These are phyloP conservation scores for Papilio glaucus DNA, from an alignment of 1,140 invertebrate genomes.

Conservation along the genomic window DNA sequence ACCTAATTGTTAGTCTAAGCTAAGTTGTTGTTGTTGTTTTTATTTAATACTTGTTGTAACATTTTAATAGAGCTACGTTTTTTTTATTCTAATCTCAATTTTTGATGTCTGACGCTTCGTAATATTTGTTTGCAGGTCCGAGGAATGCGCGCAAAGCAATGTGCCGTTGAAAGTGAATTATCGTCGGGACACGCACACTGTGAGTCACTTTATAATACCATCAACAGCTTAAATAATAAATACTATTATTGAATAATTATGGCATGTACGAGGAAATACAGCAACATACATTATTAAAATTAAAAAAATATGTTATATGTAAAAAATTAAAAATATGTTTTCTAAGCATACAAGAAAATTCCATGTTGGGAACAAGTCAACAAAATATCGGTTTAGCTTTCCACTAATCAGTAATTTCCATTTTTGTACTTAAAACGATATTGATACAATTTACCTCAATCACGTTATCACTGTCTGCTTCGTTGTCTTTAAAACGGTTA, in stretches of 20 bases:
- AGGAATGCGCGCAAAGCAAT: constrained; percentile 40
- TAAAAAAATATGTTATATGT: background rate
- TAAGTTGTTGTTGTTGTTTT: background rate
- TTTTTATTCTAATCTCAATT: no score
- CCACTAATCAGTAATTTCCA: no score
- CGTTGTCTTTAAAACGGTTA: no score
- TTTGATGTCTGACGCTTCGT: constrained; percentile 9
- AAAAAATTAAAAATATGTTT: background rate
- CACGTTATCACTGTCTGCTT: no score
- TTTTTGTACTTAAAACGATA: no score
- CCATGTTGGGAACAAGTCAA: no score
- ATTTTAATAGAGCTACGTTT: no score
- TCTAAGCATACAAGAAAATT: no score
- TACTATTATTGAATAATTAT: background rate
- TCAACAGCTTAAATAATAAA: background rate
- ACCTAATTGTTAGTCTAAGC: constrained; percentile 30
- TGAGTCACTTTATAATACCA: background rate
- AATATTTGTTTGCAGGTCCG: background rate
- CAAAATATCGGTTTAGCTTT: no score
- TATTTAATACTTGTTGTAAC: no score
- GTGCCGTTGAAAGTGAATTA: constrained; percentile 44
- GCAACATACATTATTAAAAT: no score
- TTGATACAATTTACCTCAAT: no score
- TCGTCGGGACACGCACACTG: background rate
- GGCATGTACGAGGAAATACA: background rate